Conservation (phyloP, 2,113 vertebrate genomes). For the Elanoides forficatus region DNA sequence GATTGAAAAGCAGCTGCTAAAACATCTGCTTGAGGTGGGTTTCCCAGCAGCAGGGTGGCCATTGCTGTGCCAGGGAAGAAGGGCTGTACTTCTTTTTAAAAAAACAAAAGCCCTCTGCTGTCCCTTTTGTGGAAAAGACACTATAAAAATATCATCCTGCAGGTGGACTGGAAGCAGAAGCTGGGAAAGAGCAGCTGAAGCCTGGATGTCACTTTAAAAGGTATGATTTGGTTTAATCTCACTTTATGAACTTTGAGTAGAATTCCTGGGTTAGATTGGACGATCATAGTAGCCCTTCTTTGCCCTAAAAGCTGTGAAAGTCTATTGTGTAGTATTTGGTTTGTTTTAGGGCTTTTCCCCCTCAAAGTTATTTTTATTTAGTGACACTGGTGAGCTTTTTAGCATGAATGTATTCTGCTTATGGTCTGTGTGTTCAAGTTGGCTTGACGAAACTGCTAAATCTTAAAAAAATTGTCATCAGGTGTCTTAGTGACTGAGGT, state of each 20-base stretch:
- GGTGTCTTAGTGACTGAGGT: background rate
- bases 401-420: background rate
- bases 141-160: background rate
- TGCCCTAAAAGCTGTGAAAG: background rate
- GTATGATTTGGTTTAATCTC: background rate
- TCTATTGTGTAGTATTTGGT: background rate
- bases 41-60: background rate
- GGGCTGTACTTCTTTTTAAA: background rate
- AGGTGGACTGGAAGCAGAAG: background rate
- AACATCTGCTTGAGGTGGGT: background rate
- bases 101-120: background rate
- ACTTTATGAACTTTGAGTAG: background rate
- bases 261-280: fast-evolving
- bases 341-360: background rate
- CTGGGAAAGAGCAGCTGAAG: background rate
- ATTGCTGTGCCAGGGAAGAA: fast-evolving
- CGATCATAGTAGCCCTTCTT: fast-evolving
- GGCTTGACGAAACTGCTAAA: background rate
- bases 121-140: background rate
- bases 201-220: background rate
- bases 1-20: background rate
- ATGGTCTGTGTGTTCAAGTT: too few relatives aligned
- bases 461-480: background rate
- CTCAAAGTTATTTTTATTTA: background rate
- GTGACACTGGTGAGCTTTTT: background rate